Percentiles rank a stretch among this genome's conserved stretches.
Evolutionary conservation across 1,140 invertebrate species (phyloP).

Genomic region (Pinna nobilis): DNA sequence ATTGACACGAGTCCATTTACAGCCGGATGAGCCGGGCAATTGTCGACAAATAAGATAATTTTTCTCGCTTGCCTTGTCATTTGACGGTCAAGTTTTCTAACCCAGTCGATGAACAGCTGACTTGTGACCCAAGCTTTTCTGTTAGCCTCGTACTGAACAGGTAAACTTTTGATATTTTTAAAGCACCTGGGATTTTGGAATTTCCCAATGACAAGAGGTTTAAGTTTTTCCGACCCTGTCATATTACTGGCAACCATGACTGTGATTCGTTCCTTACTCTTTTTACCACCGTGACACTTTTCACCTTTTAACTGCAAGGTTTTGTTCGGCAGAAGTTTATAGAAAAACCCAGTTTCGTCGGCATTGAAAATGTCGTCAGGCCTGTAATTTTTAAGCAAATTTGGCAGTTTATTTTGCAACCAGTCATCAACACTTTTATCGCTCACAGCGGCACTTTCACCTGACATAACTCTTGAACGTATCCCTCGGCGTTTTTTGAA

Average conservation of each 20-base stretch:
- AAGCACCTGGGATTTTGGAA: slow-evolving; percentile 40
- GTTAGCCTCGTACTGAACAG: slow-evolving; percentile 47
- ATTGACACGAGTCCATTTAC: slow-evolving; percentile 64
- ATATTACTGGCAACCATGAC: slow-evolving; percentile 50
- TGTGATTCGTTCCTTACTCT: slow-evolving; percentile 51
- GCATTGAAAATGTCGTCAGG: slow-evolving; percentile 75
- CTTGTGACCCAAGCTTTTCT: slow-evolving; percentile 56
- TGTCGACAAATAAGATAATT: slow-evolving; percentile 76
- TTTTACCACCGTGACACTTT: slow-evolving; percentile 48
- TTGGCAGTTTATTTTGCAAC: slow-evolving; percentile 12
- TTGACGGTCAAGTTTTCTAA: slow-evolving; percentile 40
- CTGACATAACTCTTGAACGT: neutral
- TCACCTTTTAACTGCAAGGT: slow-evolving; percentile 72
- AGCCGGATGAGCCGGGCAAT: slow-evolving; percentile 73
- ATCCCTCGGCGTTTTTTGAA: slow-evolving; percentile 57
- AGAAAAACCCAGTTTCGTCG: slow-evolving; percentile 77
- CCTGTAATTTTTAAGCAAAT: slow-evolving; percentile 62
- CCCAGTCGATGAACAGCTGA: slow-evolving; percentile 53
- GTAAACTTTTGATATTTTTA: slow-evolving; percentile 39
- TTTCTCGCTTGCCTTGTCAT: slow-evolving; percentile 55
- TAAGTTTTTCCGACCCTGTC: slow-evolving; percentile 48
- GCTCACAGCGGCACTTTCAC: slow-evolving; percentile 28
- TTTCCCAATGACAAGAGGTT: slow-evolving; percentile 53
- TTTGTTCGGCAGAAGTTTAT: slow-evolving; percentile 72
- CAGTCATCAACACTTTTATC: slow-evolving; percentile 9